Evolutionary conservation across 2,888 invertebrate species (phyloP).

Genomic region (Netelia fuscicornis): DNA sequence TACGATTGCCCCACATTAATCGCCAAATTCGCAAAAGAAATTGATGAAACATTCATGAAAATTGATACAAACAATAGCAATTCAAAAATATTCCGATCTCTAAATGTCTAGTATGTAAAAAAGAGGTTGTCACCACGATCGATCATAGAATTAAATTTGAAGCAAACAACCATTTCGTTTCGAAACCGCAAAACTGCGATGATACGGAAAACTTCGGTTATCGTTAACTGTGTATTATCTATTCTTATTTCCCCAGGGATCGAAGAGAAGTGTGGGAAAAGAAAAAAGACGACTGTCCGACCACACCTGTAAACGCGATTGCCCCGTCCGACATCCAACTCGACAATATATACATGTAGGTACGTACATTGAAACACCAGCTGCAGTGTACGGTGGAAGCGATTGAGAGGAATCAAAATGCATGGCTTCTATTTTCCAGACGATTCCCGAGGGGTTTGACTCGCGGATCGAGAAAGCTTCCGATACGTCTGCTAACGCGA

Average conservation of each 20-base stretch:
- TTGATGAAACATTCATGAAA: too few species aligned
- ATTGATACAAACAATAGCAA: too few species aligned
- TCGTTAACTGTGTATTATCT: constrained; percentile 48
- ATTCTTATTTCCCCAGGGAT: constrained; percentile 60
- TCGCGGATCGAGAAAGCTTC: constrained; percentile 34
- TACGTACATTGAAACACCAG: constrained; percentile 1
- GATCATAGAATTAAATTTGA: not conserved
- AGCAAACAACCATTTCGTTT: not conserved
- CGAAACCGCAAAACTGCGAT: constrained; percentile 40
- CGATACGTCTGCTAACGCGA: not conserved
- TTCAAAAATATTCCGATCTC: too few species aligned
- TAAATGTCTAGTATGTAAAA: too few species aligned
- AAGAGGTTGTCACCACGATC: too few species aligned
- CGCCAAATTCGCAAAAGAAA: too few species aligned
- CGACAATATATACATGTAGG: not conserved
- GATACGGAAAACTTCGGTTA: constrained; percentile 44
- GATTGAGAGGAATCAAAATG: constrained; percentile 60
- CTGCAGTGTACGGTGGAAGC: not conserved
- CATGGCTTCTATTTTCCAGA: constrained; percentile 62
- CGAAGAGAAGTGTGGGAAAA: not conserved
- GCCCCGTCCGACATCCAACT: constrained; percentile 11
- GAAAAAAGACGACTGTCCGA: constrained; percentile 11
- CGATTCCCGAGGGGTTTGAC: constrained; percentile 34
- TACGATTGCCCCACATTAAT: too few species aligned
- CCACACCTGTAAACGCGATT: constrained; percentile 39